Conservation (phyloP, 2,888 invertebrate species). For the Temnothorax ravouxi region DNA sequence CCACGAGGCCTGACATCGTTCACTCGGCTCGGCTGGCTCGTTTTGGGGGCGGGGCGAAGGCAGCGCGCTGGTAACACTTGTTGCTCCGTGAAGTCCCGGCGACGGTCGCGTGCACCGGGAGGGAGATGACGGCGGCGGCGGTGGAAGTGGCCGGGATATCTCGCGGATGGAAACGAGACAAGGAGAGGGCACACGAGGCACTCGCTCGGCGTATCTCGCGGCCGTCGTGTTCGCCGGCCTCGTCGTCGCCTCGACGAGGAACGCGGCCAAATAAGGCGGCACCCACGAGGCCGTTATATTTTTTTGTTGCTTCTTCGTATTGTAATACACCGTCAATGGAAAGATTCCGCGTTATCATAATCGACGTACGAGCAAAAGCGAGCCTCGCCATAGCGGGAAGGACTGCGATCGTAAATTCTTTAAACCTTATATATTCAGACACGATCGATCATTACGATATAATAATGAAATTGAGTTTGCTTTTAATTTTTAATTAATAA, state of each 20-base stretch:
- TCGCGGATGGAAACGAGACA: constrained; percentile 31
- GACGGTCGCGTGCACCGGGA: constrained; percentile 50
- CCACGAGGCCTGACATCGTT: constrained; percentile 60
- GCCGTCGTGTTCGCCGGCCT: constrained; percentile 22
- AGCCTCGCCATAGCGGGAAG: neutral
- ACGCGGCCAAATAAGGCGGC: constrained; percentile 55
- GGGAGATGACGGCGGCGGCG: constrained; percentile 55
- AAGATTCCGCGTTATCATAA: constrained; percentile 12
- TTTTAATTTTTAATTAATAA: neutral
- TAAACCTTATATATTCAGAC: neutral
- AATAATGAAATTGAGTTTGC: neutral
- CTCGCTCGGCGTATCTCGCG: constrained; percentile 39
- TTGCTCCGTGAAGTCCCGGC: constrained; percentile 76
- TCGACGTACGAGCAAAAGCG: neutral
- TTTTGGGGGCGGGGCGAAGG: constrained; percentile 82
- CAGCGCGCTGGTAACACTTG: constrained; percentile 81
- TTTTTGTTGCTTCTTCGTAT: neutral
- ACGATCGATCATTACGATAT: neutral
- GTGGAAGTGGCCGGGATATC: constrained; percentile 33
- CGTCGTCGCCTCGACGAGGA: constrained; percentile 25
- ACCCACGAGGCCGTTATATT: constrained; percentile 27
- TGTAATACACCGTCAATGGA: neutral
- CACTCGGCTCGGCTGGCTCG: constrained; percentile 56
- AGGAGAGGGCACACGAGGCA: constrained; percentile 34
- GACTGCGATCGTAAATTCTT: neutral